Evolutionary conservation across 2,797 vertebrate species (phyloP), one percentile per base, ranked within the genome.

Genomic region (Naso thynnoides): DNA sequence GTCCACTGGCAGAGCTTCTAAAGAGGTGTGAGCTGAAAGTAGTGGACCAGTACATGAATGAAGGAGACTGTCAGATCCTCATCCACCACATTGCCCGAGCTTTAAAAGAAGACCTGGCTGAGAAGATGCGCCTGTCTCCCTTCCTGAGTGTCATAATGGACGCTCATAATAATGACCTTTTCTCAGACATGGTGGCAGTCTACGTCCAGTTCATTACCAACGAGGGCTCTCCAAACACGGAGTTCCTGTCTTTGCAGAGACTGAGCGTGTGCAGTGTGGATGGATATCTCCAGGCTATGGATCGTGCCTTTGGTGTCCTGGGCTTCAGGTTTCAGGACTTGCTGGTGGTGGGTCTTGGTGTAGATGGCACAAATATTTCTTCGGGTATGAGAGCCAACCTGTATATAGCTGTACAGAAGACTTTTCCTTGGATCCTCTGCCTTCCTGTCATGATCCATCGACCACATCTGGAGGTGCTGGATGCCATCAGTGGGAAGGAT

Each of bases 21-120:
- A 96, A 96, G 77, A 97, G 96, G 82, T 99, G 98, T 7, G 98
- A 99, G 41, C 96, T 99, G 61, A 98, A 98, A 85, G 96, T 99
- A 79, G 97, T 99, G 52, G 98, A 99, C 91, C 98, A 99, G 81
- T 99, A 99, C 92, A 96, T 99, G 97, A 98, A 99, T 0, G 98
- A 99, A 76, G 96, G 96, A 0, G 97, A 99, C 90, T 98, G 97
- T 84, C 97, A 98, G 82, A 96, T 97, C 79, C 94, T 99, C 56
- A 95, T 98, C 54, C 97, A 98, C 76, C 98, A 99, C 88, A 98
- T 99, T 0, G 94, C 96, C 58, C 91, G 95, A 27, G 94, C 97
- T 4, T 93, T 98, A 47, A 95, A 96, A 27, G 97, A 99, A 73
- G 98, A 99, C 86, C 92, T 99, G 66, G 93, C 97, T 0, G 97